Conservation (phyloP, 1,140 invertebrate species). For the Diuraphis noxia region DNA sequence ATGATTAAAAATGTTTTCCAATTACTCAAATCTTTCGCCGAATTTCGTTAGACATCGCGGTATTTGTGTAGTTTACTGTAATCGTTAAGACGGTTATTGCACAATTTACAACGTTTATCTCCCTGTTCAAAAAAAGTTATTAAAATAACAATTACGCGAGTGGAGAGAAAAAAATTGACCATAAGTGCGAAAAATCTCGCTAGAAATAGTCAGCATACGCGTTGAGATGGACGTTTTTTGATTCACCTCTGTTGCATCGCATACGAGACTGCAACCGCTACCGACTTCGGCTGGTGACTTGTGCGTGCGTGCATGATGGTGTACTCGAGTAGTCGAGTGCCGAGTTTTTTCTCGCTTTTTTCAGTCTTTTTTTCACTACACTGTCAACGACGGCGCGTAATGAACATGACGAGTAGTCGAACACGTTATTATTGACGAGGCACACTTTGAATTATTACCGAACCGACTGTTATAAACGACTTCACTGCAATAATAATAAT, state of each 20-base stretch:
- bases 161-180: too few relatives aligned
- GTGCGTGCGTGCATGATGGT: neutral
- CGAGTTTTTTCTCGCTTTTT: neutral
- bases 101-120: neutral
- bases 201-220: too few relatives aligned
- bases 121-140: neutral
- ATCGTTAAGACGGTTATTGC: neutral
- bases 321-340: neutral
- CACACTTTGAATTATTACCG: constrained; percentile 33
- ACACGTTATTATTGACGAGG: constrained; percentile 40
- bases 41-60: neutral
- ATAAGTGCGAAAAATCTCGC: neutral
- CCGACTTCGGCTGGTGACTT: neutral
- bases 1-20: too few relatives aligned
- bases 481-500: neutral
- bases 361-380: neutral
- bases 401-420: constrained; percentile 49
- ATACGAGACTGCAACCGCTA: neutral
- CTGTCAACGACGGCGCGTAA: constrained; percentile 46
- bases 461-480: neutral
- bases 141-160: neutral
- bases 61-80: too few relatives aligned
- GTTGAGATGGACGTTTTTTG: neutral
- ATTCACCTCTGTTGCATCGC: neutral
- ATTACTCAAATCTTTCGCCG: neutral